Conservation (phyloP, 2,113 vertebrate species). For the Butorides virescens region DNA sequence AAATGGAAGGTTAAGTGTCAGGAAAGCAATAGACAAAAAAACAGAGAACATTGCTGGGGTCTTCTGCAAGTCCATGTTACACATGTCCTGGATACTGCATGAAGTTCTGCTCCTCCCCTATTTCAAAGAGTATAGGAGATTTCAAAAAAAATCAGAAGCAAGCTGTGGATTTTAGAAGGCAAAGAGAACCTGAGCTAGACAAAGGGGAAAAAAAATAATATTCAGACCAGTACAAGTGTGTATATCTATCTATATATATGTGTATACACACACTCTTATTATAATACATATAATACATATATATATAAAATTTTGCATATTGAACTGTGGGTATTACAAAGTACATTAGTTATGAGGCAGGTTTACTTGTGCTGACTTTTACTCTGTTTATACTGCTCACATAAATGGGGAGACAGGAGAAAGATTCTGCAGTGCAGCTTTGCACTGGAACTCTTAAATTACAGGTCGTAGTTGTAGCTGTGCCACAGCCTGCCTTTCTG, state of each 20-base stretch:
- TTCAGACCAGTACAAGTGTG: not conserved
- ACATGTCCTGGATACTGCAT: rapidly evolving
- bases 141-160: not conserved
- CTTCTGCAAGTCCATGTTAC: not conserved
- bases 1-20: not conserved
- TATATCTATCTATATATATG: not conserved
- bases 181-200: not conserved
- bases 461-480: rapidly evolving
- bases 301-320: not conserved
- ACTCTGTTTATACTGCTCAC: not conserved
- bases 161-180: not conserved
- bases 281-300: not conserved
- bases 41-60: not conserved
- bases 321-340: not conserved
- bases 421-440: not conserved
- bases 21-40: not conserved
- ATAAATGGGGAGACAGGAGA: not conserved
- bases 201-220: not conserved
- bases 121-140: not conserved
- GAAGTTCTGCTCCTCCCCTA: not conserved
- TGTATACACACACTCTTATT: not conserved
- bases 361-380: not conserved
- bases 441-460: not conserved
- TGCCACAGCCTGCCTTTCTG: not conserved
- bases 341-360: not conserved